These are phyloP conservation scores for Agelastica alni DNA, from an alignment of 2,888 invertebrate species.

Conservation along the genomic window DNA sequence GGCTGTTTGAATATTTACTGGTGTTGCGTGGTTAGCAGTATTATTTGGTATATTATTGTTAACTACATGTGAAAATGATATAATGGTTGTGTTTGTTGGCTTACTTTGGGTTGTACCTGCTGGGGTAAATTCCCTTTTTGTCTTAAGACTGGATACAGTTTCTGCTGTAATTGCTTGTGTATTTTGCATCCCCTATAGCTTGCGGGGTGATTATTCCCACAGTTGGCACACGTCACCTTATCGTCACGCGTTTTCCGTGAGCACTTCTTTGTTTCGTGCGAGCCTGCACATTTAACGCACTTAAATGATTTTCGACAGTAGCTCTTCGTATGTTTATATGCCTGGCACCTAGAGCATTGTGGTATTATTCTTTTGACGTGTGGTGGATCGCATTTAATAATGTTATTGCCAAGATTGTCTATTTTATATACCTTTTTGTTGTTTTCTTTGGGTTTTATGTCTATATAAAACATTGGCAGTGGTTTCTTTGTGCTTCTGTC, in stretches of 20 bases:
- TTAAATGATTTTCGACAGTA: slow-evolving; percentile 33
- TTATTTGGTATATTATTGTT: no score
- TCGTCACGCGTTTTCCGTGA: slow-evolving; percentile 21
- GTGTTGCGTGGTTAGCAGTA: no score
- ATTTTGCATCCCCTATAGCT: slow-evolving; percentile 37
- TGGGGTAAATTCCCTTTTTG: no score
- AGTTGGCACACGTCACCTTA: slow-evolving; percentile 33
- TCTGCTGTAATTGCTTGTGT: not conserved
- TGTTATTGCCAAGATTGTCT: slow-evolving; percentile 6
- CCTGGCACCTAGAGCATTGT: slow-evolving; percentile 36
- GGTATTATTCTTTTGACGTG: slow-evolving; percentile 24
- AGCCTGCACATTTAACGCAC: slow-evolving; percentile 37
- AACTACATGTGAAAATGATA: no score
- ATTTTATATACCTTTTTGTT: slow-evolving; percentile 9
- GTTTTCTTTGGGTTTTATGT: slow-evolving; percentile 10
- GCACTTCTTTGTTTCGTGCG: slow-evolving; percentile 34
- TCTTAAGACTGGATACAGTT: not conserved
- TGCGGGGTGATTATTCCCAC: slow-evolving; percentile 34
- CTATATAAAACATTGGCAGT: slow-evolving; percentile 13
- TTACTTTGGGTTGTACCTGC: no score
- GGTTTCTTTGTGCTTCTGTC: slow-evolving; percentile 10
- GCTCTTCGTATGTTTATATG: slow-evolving; percentile 36
- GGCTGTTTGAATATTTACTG: no score
- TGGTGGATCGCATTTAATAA: slow-evolving; percentile 11
- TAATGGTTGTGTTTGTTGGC: no score